Evolutionary conservation across 2,888 invertebrate species (phyloP), one percentile per base, ranked within the genome.

Genomic region (Oxycera nigricornis): DNA sequence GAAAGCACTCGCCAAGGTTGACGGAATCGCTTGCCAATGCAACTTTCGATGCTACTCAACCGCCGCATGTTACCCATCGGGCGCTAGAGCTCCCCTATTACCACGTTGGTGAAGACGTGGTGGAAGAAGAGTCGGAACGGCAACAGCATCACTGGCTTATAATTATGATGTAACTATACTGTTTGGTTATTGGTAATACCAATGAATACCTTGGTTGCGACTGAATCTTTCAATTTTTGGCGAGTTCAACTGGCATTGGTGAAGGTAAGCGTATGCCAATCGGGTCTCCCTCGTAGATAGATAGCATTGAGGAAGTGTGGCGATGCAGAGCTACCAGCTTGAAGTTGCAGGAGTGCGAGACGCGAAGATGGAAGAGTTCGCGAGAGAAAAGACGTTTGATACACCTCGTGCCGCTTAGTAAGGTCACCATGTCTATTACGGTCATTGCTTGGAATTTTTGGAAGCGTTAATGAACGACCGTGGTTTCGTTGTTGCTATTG

Each of bases 1-100:
- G 74, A 74, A 74, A 74, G 74, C 70, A 74, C 61, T 70, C 46
- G 74, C 50, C 74, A 74, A 74, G 74, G 74, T 70, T 74, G 74
- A 74, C 67, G 61, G n/a, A 70, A 74, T 74, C 50, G 70, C 62
- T 68, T 59, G 74, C 62, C 62, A 74, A 61, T 74, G 70, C 74
- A 70, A 70, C 74, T 74, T 70, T 74, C 74, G 65, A 65, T 39
- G 24, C 2, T 9, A 35, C 6, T 14, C 2, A 22, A 11, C 39
- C 30, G 30, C n/a, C n/a, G n/a, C n/a, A n/a, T 14, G 22, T 2
- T 62, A n/a, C 22, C 39, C 4, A n/a, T 20, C 22, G 6, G 9
- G 9, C 57, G 17, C 6, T 20, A 24, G 57, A 9, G 57, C n/a
- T 17, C 2, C 2, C 59, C 30, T 59, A n/a, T 28, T 30, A 59